phyloP scores from a whole-genome alignment of 2,888 invertebrate species.

The Drosophila aldrichi region DNA sequence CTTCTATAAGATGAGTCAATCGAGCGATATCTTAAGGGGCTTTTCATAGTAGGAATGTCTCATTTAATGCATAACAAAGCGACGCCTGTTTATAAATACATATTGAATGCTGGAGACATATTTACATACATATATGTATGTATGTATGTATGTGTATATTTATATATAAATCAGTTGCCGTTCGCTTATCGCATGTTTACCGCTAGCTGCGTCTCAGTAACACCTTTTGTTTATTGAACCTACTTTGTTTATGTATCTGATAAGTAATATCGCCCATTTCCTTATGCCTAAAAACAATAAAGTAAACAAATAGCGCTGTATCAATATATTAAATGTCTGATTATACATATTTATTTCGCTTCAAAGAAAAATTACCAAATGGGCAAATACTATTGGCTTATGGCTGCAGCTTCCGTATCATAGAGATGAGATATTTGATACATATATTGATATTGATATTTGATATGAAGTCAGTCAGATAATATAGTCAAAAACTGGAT shows the following conservation, averaged over 20 bases:
- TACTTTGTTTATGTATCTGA: constrained; percentile 33
- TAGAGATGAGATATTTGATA: background rate
- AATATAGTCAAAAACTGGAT: too few species aligned
- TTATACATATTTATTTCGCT: background rate
- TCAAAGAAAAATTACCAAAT: background rate
- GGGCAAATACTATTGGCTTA: background rate
- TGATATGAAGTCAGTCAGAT: too few species aligned
- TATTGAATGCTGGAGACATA: background rate
- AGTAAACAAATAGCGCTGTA: background rate
- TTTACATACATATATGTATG: background rate
- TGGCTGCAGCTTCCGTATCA: background rate
- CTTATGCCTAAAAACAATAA: background rate
- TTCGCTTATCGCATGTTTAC: constrained; percentile 49
- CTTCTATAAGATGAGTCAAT: constrained; percentile 38
- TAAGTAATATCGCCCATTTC: constrained; percentile 21
- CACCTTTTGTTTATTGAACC: constrained; percentile 39
- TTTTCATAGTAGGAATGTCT: constrained; percentile 20
- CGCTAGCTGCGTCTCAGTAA: constrained; percentile 21
- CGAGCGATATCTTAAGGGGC: constrained; percentile 27
- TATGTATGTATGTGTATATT: background rate
- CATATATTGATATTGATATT: too few species aligned
- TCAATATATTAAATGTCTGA: background rate
- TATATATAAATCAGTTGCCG: constrained; percentile 6
- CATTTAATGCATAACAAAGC: constrained; percentile 18
- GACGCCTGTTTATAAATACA: constrained; percentile 8